Base-by-base conservation (phyloP, 2,888 invertebrate species). In the Pemphredon lugubris region DNA sequence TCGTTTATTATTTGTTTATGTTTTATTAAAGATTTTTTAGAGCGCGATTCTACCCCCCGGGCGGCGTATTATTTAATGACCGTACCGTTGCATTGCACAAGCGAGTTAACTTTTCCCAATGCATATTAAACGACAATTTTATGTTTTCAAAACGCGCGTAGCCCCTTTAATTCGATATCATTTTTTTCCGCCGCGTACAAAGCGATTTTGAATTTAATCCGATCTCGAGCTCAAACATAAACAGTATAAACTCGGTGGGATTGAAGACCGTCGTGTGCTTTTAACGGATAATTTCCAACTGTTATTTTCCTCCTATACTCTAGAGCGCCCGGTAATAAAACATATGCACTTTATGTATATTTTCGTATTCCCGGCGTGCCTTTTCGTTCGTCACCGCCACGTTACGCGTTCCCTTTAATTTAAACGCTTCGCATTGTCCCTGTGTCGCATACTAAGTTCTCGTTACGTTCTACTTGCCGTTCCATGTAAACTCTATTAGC, bases 401-500 rank as follows among this genome's bases (percentile, higher is more conserved):
- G 23, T 75, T 72, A 34, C 45, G 14, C 40, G 55, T 71, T 51
- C 40, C 44, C 55, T 39, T 61, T 61, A 57, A 71, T 66, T 71
- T 48, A 61, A 73, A 66, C 58, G 57, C 53, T 53, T 53, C 30
- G 32, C 48, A 50, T 65, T 61, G 60, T 50, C 47, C 58, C 7
- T 34, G 47, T 2, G 30, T 73, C 61, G 73, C 58, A 71, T 66
- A 54, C 58, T 40, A 71, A 71, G 53, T 73, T 14, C 51, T 13
- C 23, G 51, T 61, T 66, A 32, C 47, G 44, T 39, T 53, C 42
- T 51, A 55, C 57, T 48, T 16, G 55, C 48, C 32, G 40, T 37
- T 34, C 23, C 30, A 57, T 47, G 39, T 71, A 71, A 73, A 73
- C 65, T 71, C 58, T 54, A 73, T 72, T 72, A 73, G 58, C 53